A percentile compares a stretch with the other conserved stretches of the same genome.
These are phyloP conservation scores for Schizothorax lantsangensis DNA, from an alignment of 2,797 vertebrate genomes.

Conservation along the genomic window DNA sequence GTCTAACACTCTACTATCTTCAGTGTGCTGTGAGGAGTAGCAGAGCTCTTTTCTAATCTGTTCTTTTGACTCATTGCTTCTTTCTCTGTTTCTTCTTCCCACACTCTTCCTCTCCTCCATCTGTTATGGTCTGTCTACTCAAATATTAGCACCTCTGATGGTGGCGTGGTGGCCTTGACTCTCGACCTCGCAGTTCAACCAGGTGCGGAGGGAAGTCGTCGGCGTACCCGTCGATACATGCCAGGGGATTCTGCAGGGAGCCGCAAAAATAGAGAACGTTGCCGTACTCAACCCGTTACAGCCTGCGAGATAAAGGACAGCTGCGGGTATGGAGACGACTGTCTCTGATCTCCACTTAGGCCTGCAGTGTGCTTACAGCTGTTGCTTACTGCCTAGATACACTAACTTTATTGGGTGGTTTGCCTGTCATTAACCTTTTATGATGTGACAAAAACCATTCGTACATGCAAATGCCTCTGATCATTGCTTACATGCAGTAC, in stretches of 20 bases:
- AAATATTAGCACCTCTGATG: constrained; percentile 62
- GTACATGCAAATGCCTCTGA: background rate
- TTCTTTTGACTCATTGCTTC: background rate
- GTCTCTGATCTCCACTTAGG: background rate
- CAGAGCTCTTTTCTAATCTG: background rate
- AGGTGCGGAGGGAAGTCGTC: constrained; percentile 67
- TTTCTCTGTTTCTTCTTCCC: background rate
- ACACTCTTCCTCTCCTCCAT: background rate
- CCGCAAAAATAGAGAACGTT: constrained; percentile 78
- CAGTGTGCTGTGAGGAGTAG: constrained; percentile 6
- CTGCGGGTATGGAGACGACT: constrained; percentile 70
- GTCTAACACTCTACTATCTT: constrained; percentile 15
- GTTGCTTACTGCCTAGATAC: background rate
- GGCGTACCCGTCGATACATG: constrained; percentile 75
- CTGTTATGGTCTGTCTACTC: constrained; percentile 4
- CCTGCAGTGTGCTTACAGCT: background rate
- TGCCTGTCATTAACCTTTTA: constrained; percentile 8
- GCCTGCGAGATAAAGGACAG: constrained; percentile 80
- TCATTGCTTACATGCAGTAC: background rate
- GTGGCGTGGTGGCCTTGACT: constrained; percentile 63
- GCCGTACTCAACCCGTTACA: constrained; percentile 84
- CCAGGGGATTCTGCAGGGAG: constrained; percentile 59
- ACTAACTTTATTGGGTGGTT: background rate
- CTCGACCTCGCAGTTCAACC: constrained; percentile 72
- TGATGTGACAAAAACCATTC: background rate